Evolutionary conservation across 1,140 invertebrate genomes (phyloP), one percentile per base, ranked within the genome.

Genomic region (Penaeus indicus): DNA sequence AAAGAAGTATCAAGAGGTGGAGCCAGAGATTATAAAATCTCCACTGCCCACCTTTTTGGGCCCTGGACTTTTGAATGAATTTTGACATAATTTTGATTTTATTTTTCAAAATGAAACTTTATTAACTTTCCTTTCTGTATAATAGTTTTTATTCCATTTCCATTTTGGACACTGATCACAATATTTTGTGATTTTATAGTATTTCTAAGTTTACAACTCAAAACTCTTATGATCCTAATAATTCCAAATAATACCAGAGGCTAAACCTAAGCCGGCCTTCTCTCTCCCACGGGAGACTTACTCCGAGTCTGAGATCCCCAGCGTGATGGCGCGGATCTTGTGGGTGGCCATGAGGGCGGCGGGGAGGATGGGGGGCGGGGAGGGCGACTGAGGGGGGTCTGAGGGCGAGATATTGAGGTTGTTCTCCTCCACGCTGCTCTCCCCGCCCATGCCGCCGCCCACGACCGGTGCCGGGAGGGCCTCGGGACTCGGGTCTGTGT

Each of bases 401-500:
- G 90, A 90, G 27, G 89, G 90, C 10, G 90, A 89, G 27, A 90
- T 85, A 82, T 90, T 89, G 64, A 90, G 83, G 80, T 90, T 90
- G 82, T 90, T 90, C 72, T 86, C 90, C 77, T 90, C 84, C 79
- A 86, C 82, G 67, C 75, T 90, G 67, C 84, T 81, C 77, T 83
- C 63, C 83, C 83, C 72, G 62, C 82, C 82, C 69, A 42, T 38
- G 32, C 47, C 60, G 62, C n/a, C 42, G 60, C 79, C 75, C 32
- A 87, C 81, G 86, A 90, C 83, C n/a, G 90, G 90, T 47, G 89
- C 89, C 64, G 90, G 90, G 42, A 91, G 83, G 62, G 89, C 89
- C 80, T 91, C 90, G 75, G 90, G 90, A 82, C 90, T 91, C 61
- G 87, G 86, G 89, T 91, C 90, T 91, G 89, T 80, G 61, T 42